These are phyloP conservation scores for Epinephelus lanceolatus DNA, from an alignment of 2,113 vertebrate genomes.

Conservation along the genomic window DNA sequence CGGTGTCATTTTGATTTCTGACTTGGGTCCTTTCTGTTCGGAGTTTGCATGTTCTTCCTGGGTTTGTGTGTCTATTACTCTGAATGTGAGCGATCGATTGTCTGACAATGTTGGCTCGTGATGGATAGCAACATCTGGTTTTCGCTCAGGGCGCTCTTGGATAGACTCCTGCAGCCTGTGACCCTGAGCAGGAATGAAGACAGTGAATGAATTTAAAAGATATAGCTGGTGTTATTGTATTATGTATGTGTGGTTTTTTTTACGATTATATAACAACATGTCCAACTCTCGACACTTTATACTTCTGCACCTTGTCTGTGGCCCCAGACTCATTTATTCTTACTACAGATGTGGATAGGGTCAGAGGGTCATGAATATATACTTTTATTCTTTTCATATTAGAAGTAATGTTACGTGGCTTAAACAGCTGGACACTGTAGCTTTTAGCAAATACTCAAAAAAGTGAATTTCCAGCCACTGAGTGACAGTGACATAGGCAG, in stretches of 20 bases:
- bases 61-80: conserved; percentile 12
- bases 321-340: neutral
- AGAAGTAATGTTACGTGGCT: neutral
- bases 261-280: neutral
- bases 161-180: conserved; percentile 17
- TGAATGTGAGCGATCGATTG: conserved; percentile 5
- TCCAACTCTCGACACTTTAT: neutral
- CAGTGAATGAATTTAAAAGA: conserved; percentile 16
- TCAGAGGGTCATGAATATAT: neutral
- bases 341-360: neutral
- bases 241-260: neutral
- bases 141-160: conserved; percentile 24
- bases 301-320: neutral
- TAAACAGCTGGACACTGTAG: neutral
- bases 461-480: neutral
- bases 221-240: neutral
- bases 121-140: conserved; percentile 13
- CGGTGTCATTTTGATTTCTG: conserved; percentile 18
- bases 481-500: no score
- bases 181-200: conserved; percentile 22
- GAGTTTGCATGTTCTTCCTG: conserved; percentile 9
- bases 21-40: neutral
- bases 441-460: conserved; percentile 1
- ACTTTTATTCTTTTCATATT: neutral
- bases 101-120: conserved; percentile 17